phyloP scores from a whole-genome alignment of 2,113 vertebrate species.

The Larimichthys crocea region DNA sequence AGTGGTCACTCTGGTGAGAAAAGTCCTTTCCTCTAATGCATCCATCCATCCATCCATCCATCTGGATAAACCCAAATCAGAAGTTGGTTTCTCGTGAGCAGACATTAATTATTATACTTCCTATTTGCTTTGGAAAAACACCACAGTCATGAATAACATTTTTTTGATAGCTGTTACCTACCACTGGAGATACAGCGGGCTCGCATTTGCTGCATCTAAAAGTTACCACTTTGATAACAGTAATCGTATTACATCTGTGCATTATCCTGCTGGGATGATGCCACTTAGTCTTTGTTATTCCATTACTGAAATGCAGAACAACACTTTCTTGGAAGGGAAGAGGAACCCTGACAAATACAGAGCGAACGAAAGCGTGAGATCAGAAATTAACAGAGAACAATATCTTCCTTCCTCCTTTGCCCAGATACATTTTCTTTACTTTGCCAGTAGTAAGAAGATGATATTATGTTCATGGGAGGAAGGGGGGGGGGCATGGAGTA shows the following conservation, averaged over 20 bases:
- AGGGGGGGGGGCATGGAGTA: no score
- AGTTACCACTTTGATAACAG: slow-evolving; percentile 57
- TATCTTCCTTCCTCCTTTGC: not conserved
- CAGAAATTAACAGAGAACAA: slow-evolving; percentile 6
- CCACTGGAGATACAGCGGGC: not conserved
- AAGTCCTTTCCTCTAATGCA: slow-evolving; percentile 2
- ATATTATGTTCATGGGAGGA: not conserved
- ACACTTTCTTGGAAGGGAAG: slow-evolving; percentile 18
- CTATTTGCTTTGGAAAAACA: slow-evolving; percentile 19
- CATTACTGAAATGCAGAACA: slow-evolving; percentile 38
- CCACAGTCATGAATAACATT: not conserved
- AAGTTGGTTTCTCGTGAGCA: slow-evolving; percentile 14
- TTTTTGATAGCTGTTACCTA: slow-evolving; percentile 7
- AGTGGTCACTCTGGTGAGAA: slow-evolving; percentile 7
- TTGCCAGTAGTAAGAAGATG: not conserved
- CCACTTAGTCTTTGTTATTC: slow-evolving; percentile 49
- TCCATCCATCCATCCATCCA: slow-evolving; percentile 18
- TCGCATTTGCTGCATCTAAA: slow-evolving; percentile 45
- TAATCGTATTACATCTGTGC: slow-evolving; percentile 51
- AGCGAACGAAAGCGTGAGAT: not conserved
- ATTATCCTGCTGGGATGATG: slow-evolving; percentile 31
- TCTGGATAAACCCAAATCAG: slow-evolving; percentile 20
- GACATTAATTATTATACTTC: slow-evolving; percentile 2
- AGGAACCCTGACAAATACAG: slow-evolving; percentile 3
- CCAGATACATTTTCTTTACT: not conserved